Conservation (phyloP, 2,113 vertebrate species). For the Albula glossodonta region DNA sequence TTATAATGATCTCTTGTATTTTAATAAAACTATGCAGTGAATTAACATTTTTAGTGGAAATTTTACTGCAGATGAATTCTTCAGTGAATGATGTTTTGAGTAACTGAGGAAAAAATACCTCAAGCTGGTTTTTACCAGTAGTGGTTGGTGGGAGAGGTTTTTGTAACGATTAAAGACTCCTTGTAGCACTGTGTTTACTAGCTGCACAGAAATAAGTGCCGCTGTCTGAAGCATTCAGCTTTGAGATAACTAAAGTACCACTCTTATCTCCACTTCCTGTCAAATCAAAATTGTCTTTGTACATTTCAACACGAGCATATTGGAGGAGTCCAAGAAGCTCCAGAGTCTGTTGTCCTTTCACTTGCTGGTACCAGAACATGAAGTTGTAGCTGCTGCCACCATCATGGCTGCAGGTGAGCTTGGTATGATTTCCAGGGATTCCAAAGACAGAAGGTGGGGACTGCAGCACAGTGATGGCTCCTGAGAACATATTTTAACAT, state of each 20-base stretch:
- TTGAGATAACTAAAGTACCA: background rate
- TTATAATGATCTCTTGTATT: background rate
- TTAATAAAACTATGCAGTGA: background rate
- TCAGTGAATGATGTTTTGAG: too few relatives aligned
- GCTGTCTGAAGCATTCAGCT: background rate
- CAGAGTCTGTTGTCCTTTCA: background rate
- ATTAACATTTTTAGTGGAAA: background rate
- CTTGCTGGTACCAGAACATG: background rate
- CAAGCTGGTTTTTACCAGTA: background rate
- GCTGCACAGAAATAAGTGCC: slow-evolving; percentile 4
- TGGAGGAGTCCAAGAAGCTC: background rate
- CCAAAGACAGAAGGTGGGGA: background rate
- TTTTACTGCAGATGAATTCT: background rate
- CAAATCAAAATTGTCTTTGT: background rate
- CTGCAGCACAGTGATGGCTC: background rate
- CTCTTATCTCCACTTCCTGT: background rate
- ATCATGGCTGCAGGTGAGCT: background rate
- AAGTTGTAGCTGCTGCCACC: background rate
- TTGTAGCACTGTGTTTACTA: background rate
- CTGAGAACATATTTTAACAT: background rate
- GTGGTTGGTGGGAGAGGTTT: background rate
- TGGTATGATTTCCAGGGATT: background rate
- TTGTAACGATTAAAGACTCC: background rate
- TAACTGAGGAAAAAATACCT: background rate
- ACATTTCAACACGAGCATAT: background rate